Evolutionary conservation across 2,113 vertebrate species (phyloP).

Genomic region (Cichladusa arquata): DNA sequence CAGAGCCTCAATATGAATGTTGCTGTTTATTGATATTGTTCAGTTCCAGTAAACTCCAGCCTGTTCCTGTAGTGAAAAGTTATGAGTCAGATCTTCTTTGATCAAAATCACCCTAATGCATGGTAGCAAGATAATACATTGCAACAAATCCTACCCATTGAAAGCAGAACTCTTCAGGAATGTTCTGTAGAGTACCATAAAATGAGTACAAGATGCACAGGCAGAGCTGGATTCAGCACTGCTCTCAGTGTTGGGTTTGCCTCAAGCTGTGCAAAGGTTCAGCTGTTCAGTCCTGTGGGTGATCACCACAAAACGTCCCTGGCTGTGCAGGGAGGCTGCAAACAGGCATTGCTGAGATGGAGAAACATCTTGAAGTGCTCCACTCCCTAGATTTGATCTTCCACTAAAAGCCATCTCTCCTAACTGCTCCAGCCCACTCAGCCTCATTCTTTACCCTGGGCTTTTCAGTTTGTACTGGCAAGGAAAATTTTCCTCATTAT

Average conservation of each 20-base stretch:
- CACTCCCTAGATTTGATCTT: neutral
- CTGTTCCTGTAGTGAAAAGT: neutral
- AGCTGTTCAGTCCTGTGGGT: neutral
- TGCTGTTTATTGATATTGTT: neutral
- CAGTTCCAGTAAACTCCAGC: constrained; percentile 3
- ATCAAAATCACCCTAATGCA: neutral
- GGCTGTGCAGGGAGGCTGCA: neutral
- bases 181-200: neutral
- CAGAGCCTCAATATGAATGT: neutral
- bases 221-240: neutral
- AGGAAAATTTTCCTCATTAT: neutral
- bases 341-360: neutral
- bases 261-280: neutral
- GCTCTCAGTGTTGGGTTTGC: neutral
- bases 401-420: neutral
- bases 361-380: neutral
- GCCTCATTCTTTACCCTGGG: neutral
- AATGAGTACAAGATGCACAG: neutral
- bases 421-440: neutral
- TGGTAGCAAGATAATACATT: neutral
- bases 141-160: neutral
- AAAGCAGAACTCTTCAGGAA: neutral
- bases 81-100: neutral
- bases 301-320: neutral
- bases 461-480: neutral